Conservation (phyloP, 1,140 invertebrate genomes). For the Andricus grossulariae region DNA sequence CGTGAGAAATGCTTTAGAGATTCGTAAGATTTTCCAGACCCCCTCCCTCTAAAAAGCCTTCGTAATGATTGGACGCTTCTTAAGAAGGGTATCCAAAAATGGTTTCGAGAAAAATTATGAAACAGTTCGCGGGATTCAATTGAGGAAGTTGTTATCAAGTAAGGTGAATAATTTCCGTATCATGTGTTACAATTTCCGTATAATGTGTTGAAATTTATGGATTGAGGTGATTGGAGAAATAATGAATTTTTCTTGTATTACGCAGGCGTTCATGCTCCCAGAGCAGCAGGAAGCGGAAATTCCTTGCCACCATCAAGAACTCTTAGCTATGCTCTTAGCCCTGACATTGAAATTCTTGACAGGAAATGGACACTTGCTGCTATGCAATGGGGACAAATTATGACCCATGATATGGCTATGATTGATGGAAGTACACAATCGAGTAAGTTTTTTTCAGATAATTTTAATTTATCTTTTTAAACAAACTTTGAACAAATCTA, state of each 20-base stretch:
- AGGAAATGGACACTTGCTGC: conserved; percentile 84
- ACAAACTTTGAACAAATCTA: too few relatives aligned
- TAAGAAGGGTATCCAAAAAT: too few relatives aligned
- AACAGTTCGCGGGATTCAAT: background rate
- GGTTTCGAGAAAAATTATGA: too few relatives aligned
- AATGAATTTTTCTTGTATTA: background rate
- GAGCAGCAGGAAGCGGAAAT: conserved; percentile 78
- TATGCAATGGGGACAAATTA: conserved; percentile 92
- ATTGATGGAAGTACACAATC: conserved; percentile 82
- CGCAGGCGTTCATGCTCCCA: conserved; percentile 77
- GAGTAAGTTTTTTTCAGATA: conserved; percentile 77
- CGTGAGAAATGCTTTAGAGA: too few relatives aligned
- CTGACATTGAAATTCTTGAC: conserved; percentile 80
- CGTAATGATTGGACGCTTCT: too few relatives aligned
- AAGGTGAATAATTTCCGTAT: conserved; percentile 1
- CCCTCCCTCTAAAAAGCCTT: too few relatives aligned
- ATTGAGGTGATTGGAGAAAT: background rate
- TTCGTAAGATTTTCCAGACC: too few relatives aligned
- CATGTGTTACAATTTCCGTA: too few relatives aligned
- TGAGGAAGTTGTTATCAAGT: conserved; percentile 12
- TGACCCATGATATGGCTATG: conserved; percentile 91
- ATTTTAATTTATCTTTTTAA: background rate
- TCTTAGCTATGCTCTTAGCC: conserved; percentile 83
- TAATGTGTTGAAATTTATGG: background rate
- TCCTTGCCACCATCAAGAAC: conserved; percentile 83